Conservation (phyloP, 2,113 vertebrate genomes). For the Opisthocomus hoazin region DNA sequence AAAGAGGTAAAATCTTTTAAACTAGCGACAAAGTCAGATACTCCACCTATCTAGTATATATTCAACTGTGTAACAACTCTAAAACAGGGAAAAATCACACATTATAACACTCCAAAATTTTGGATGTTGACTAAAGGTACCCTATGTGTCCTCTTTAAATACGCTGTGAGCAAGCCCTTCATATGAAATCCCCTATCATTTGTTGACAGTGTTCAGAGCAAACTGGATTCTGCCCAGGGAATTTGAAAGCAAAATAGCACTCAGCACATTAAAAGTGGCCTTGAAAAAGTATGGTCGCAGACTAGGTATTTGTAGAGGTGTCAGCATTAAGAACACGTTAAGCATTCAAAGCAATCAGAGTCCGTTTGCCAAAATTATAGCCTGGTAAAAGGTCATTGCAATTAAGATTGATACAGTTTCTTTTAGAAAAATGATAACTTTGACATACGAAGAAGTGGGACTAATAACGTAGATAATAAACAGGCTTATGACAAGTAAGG, state of each 20-base stretch:
- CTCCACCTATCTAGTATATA: background rate
- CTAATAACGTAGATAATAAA: background rate
- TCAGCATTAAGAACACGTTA: background rate
- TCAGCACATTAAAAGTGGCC: background rate
- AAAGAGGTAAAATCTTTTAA: background rate
- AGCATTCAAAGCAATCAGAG: background rate
- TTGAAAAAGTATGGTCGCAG: background rate
- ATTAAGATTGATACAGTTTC: background rate
- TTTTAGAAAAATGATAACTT: background rate
- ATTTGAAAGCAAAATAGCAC: constrained; percentile 3
- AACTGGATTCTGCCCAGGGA: background rate
- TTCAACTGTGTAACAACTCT: background rate
- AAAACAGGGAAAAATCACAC: background rate
- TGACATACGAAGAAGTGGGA: background rate
- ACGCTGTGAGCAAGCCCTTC: background rate
- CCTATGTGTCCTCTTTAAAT: background rate
- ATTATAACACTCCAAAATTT: background rate
- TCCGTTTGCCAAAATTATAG: background rate
- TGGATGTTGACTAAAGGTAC: background rate
- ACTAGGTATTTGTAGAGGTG: background rate
- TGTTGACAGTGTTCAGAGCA: background rate
- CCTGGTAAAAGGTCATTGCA: background rate
- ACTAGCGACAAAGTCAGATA: background rate
- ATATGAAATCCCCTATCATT: background rate
- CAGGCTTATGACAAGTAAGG: background rate